Evolutionary conservation across 2,113 vertebrate genomes (phyloP).

Genomic region (Podarcis muralis): DNA sequence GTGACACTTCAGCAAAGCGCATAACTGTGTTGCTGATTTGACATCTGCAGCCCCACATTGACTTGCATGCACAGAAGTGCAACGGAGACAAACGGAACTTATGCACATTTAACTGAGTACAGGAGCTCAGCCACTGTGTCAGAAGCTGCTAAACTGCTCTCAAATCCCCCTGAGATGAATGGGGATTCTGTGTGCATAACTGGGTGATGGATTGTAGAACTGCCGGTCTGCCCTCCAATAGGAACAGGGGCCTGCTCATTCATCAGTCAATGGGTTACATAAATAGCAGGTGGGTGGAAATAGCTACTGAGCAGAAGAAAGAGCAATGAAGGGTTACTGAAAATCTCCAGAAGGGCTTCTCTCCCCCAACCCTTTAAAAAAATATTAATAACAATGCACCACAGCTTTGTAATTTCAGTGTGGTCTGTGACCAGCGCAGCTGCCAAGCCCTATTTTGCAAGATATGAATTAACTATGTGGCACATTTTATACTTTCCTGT

Average conservation of each 20-base stretch:
- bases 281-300: not conserved
- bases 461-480: not conserved
- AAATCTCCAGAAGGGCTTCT: not conserved
- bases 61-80: conserved; percentile 5
- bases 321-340: not conserved
- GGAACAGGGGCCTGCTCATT: not conserved
- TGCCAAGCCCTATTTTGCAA: conserved; percentile 19
- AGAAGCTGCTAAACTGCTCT: conserved; percentile 15
- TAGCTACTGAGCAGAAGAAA: not conserved
- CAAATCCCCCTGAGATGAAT: conserved; percentile 18
- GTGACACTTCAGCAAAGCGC: not conserved
- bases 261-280: conserved; percentile 5
- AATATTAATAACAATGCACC: not conserved
- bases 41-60: not conserved
- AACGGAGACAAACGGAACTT: conserved; percentile 17
- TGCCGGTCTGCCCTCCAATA: not conserved
- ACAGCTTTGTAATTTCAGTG: conserved; percentile 1
- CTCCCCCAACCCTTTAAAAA: too few relatives aligned
- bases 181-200: conserved; percentile 17
- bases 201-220: conserved; percentile 14
- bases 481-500: conserved; percentile 18
- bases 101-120: conserved; percentile 9
- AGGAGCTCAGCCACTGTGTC: conserved; percentile 10
- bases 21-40: not conserved
- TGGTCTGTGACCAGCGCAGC: conserved; percentile 15